phyloP scores from a whole-genome alignment of 2,113 vertebrate species.

The Puma concolor region DNA sequence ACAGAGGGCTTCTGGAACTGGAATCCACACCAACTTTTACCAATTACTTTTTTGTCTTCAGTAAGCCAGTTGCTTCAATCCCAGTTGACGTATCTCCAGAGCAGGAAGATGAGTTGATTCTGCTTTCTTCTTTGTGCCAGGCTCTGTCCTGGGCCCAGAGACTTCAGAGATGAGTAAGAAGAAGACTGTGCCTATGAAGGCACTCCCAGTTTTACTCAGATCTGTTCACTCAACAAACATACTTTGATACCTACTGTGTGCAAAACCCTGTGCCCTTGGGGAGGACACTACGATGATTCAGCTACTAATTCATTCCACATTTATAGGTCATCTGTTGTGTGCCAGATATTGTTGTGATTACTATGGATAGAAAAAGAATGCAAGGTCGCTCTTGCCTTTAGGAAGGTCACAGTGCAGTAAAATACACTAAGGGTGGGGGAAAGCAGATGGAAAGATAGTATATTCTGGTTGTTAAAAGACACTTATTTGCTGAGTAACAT shows the following conservation, averaged over 20 bases:
- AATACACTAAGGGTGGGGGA: not conserved
- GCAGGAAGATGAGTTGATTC: not conserved
- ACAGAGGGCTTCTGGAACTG: not conserved
- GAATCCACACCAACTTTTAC: not conserved
- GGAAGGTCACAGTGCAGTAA: not conserved
- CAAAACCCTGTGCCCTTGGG: not conserved
- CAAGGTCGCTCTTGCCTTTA: not conserved
- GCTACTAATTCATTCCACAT: not conserved
- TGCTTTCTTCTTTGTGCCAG: not conserved
- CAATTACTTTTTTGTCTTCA: not conserved
- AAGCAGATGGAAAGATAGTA: not conserved
- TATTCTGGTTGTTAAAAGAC: not conserved
- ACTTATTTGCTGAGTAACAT: not conserved
- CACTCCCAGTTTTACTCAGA: not conserved
- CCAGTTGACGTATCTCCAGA: not conserved
- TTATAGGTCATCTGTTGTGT: not conserved
- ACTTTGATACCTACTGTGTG: not conserved
- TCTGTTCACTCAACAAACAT: not conserved
- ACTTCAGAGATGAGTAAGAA: not conserved
- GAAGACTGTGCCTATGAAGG: not conserved
- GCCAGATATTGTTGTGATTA: not conserved
- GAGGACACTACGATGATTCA: not conserved
- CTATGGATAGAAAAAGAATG: not conserved
- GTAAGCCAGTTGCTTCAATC: not conserved
- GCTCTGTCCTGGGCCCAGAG: not conserved